Percentiles rank a stretch among this genome's conserved stretches.
These are phyloP conservation scores for Himantopus leucocephalus DNA, from an alignment of 2,113 vertebrate genomes.

Conservation along the genomic window DNA sequence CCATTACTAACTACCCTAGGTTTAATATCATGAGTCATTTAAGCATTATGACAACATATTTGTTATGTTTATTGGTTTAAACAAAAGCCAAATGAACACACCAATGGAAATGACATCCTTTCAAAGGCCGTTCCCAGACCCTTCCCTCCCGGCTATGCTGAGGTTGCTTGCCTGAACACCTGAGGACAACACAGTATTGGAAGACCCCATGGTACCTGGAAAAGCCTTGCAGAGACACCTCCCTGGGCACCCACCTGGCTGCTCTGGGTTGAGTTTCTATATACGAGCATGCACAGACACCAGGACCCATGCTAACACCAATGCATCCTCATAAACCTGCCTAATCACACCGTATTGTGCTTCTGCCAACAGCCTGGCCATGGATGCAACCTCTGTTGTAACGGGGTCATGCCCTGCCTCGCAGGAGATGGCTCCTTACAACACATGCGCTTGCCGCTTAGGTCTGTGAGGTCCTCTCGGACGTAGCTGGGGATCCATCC, in stretches of 20 bases:
- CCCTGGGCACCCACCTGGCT: not conserved
- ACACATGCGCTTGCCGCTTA: accelerated
- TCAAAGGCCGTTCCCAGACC: not conserved
- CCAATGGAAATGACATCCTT: not conserved
- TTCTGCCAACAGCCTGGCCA: not conserved
- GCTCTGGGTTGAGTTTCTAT: not conserved
- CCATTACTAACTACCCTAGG: not conserved
- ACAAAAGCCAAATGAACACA: not conserved
- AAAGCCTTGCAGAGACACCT: not conserved
- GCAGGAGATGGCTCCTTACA: accelerated
- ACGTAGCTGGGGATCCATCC: not conserved
- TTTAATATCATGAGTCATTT: constrained; percentile 1
- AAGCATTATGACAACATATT: not conserved
- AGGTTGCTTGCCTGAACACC: not conserved
- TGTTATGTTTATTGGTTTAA: not conserved
- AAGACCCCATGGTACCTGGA: not conserved
- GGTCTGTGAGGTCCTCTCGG: not conserved
- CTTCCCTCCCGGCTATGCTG: not conserved
- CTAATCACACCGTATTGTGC: not conserved
- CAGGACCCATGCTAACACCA: accelerated
- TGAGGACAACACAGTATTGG: not conserved
- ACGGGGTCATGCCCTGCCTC: accelerated
- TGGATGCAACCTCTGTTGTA: not conserved
- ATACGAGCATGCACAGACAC: accelerated
- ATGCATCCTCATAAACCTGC: not conserved